These are phyloP conservation scores for Halichoerus grypus DNA, from an alignment of 2,113 vertebrate genomes.

Conservation along the genomic window DNA sequence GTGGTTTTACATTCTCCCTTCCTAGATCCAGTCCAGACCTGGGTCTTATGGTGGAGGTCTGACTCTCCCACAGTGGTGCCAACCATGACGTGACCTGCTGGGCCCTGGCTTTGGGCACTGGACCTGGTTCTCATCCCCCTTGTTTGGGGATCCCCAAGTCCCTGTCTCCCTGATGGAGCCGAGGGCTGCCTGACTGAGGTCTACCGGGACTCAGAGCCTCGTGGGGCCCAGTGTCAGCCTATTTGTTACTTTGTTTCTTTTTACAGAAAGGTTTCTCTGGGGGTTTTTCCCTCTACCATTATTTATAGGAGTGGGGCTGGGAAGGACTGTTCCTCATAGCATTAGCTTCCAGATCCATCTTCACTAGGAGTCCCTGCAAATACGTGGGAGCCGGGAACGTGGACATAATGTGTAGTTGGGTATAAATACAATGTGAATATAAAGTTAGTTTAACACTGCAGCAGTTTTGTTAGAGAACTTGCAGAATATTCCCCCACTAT, in stretches of 20 bases:
- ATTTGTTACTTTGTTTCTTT: not conserved
- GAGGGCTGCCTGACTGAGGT: not conserved
- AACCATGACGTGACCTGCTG: not conserved
- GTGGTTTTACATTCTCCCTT: not conserved
- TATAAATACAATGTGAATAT: not conserved
- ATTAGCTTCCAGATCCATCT: not conserved
- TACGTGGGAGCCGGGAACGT: not conserved
- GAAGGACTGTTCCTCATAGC: not conserved
- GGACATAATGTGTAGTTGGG: not conserved
- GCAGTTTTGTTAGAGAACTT: not conserved
- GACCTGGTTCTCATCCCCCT: not conserved
- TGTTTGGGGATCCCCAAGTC: not conserved
- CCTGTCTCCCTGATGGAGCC: not conserved
- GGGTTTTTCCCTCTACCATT: not conserved
- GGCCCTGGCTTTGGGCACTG: not conserved
- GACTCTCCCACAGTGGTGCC: fast-evolving
- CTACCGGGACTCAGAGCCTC: not conserved
- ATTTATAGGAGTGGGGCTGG: not conserved
- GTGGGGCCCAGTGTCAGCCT: fast-evolving
- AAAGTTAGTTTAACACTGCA: not conserved
- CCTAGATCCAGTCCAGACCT: not conserved
- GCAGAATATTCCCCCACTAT: not conserved
- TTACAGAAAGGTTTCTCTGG: not conserved
- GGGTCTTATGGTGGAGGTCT: not conserved
- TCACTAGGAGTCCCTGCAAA: not conserved